Conservation (phyloP, 2,888 invertebrate genomes). For the Phymatocera aterrima region DNA sequence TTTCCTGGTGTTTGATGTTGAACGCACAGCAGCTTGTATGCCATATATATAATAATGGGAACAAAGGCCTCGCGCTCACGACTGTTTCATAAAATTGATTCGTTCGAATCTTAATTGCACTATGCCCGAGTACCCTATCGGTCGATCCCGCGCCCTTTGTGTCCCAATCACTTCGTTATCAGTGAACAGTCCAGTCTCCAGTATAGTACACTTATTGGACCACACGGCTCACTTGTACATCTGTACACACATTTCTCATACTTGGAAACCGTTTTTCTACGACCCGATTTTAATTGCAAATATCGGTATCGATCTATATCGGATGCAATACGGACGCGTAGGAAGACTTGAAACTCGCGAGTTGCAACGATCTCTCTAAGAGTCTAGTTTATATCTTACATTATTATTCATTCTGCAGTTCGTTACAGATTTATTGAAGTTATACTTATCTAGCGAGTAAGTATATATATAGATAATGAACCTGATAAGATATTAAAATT, state of each 20-base stretch:
- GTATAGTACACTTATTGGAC: not conserved
- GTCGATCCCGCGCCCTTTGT: constrained; percentile 18
- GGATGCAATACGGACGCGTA: no score
- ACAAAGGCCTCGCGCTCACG: not conserved
- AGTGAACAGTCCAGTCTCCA: not conserved
- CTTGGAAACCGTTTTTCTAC: no score
- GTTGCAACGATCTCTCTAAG: no score
- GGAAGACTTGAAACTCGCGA: no score
- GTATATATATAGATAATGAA: not conserved
- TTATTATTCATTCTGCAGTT: no score
- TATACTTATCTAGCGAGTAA: not conserved
- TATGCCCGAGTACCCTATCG: not conserved
- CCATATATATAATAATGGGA: constrained; percentile 10
- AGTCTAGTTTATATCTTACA: no score
- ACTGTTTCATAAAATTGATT: constrained; percentile 13
- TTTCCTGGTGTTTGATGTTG: no score
- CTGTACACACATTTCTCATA: not conserved
- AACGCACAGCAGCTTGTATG: no score
- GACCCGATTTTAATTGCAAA: no score
- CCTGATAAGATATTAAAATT: not conserved
- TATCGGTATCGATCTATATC: no score
- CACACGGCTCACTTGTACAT: not conserved
- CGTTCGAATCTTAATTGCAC: constrained; percentile 9
- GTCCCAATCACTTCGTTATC: constrained; percentile 1
- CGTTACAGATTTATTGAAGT: no score